Conservation (phyloP, 2,113 vertebrate species). For the Dasypus novemcinctus region DNA sequence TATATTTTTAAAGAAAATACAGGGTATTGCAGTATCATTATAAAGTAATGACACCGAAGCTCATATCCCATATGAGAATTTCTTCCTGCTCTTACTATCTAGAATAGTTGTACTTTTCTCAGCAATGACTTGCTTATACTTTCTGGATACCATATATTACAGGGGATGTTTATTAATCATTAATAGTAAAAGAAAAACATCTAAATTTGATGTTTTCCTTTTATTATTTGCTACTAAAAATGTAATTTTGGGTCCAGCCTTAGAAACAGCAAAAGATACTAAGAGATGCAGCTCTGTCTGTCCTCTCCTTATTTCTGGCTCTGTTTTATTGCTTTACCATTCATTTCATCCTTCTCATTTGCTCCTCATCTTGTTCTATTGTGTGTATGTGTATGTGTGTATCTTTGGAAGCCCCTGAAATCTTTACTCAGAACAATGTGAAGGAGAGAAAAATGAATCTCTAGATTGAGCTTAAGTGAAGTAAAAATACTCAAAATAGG, state of each 20-base stretch:
- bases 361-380: not conserved
- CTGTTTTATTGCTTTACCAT: not conserved
- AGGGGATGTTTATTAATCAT: no score
- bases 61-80: not conserved
- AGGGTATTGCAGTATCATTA: not conserved
- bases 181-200: no score
- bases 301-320: not conserved
- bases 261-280: not conserved
- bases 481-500: slow-evolving; percentile 18
- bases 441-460: slow-evolving; percentile 18
- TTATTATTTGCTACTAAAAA: not conserved
- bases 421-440: slow-evolving; percentile 12
- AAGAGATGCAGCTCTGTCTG: not conserved
- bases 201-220: not conserved
- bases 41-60: not conserved
- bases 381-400: not conserved
- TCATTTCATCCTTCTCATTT: not conserved
- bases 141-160: not conserved
- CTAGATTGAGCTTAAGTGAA: not conserved
- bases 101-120: not conserved
- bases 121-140: not conserved
- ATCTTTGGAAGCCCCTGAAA: not conserved
- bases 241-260: not conserved
- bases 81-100: not conserved
- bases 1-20: not conserved